Conservation (phyloP, 1,140 invertebrate species). For the Drosophila sulfurigaster region DNA sequence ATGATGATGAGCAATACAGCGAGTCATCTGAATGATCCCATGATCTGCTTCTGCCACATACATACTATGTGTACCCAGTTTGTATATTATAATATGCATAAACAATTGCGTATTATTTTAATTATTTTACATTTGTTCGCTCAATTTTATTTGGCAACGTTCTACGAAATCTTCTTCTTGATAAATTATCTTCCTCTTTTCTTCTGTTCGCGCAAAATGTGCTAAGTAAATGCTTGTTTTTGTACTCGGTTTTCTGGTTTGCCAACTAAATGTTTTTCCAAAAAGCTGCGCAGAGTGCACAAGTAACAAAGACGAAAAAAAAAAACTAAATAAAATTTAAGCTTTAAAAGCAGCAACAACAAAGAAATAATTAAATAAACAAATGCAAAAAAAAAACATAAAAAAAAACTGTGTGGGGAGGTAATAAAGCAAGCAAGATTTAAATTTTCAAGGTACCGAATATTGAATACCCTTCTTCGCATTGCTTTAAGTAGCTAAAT, state of each 20-base stretch:
- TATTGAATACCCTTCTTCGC: background rate
- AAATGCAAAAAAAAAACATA: constrained; percentile 23
- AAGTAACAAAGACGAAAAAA: constrained; percentile 2
- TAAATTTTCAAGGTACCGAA: background rate
- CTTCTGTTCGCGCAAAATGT: constrained; percentile 63
- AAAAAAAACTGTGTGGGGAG: constrained; percentile 6
- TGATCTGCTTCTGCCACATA: constrained; percentile 23
- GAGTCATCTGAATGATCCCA: constrained; percentile 39
- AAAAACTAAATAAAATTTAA: constrained; percentile 28
- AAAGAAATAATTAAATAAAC: constrained; percentile 27
- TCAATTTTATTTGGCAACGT: constrained; percentile 45
- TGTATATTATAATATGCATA: constrained; percentile 46
- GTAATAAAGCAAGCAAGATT: constrained; percentile 10
- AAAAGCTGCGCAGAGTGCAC: constrained; percentile 5
- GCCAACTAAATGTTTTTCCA: constrained; percentile 10
- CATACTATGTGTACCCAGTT: constrained; percentile 1
- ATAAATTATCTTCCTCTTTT: background rate
- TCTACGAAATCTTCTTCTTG: constrained; percentile 43
- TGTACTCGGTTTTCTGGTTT: constrained; percentile 27
- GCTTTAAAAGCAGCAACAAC: constrained; percentile 19
- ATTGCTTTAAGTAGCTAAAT: background rate
- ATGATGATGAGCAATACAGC: constrained; percentile 22
- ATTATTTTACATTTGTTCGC: constrained; percentile 48
- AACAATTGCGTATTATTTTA: constrained; percentile 78
- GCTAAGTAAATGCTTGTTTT: constrained; percentile 57